Evolutionary conservation across 2,888 invertebrate species (phyloP).

Genomic region (Blastobasis adustella): DNA sequence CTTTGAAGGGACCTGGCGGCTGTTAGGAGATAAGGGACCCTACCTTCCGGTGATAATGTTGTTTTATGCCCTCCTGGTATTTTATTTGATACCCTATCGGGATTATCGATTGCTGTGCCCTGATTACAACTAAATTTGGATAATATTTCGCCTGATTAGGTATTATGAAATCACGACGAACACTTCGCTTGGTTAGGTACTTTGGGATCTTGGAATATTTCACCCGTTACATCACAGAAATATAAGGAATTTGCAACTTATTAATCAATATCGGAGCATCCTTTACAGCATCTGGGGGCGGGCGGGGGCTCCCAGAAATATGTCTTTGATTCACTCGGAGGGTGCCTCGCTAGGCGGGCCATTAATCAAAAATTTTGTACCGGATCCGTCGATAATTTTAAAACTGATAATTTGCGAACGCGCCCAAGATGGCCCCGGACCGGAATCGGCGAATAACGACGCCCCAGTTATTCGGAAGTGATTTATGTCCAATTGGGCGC

Average conservation of each 20-base stretch:
- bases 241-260: slow-evolving; percentile 25
- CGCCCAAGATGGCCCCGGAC: neutral
- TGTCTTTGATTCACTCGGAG: slow-evolving; percentile 31
- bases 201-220: no score
- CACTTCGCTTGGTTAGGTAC: no score
- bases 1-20: slow-evolving; percentile 50
- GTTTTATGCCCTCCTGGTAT: neutral
- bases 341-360: slow-evolving; percentile 5
- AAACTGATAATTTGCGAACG: slow-evolving; percentile 1
- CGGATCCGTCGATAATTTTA: slow-evolving; percentile 11
- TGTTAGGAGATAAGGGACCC: slow-evolving; percentile 53
- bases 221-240: no score
- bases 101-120: no score
- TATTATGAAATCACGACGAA: no score
- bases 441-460: no score
- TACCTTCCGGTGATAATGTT: slow-evolving; percentile 35
- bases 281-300: slow-evolving; percentile 13
- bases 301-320: slow-evolving; percentile 23
- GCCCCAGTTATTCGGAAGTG: no score
- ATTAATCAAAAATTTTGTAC: slow-evolving; percentile 16
- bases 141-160: no score
- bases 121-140: no score
- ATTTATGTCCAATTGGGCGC: no score
- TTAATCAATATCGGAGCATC: slow-evolving; percentile 35
- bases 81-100: neutral